Base-by-base conservation (phyloP, 2,797 vertebrate species). In the Periophthalmus magnuspinnatus region DNA sequence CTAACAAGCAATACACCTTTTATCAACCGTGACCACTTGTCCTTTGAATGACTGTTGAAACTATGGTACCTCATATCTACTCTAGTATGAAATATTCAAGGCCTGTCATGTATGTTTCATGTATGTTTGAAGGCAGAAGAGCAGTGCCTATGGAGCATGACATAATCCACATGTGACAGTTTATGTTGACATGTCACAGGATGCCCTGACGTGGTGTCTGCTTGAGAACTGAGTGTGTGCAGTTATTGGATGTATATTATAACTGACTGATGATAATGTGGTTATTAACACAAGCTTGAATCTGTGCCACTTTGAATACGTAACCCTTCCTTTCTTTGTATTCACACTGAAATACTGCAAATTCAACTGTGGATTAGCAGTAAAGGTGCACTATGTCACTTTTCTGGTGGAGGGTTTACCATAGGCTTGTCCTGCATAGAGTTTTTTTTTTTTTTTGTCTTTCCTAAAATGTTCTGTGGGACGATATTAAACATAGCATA, bases 41-140 rank as follows among this genome's bases (percentile, higher is more conserved):
- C 56, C 54, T 77, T 81, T 36, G 55, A 60, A 38, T 55, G 28
- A 41, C 36, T 67, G 68, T 16, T 14, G 13, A 69, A 67, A 69
- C 72, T 72, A 69, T 52, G 66, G 14, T 69, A 34, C 41, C 65
- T 55, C 60, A 72, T 21, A 33, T 65, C 56, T 62, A 75, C 52
- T 80, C 64, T 60, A 22, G 69, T 50, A 55, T 68, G 47, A 32
- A 65, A 69, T 65, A 61, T 78, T 65, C 47, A 71, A 9, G 45
- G 32, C 54, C 9, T 38, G 33, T 62, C 32, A 65, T 65, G 47
- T 33, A 19, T 32, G 54, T 48, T 65, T 45, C 41, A 65, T 45
- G 41, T 45, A 14, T 16, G 13, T 14, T 45, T 45, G 11, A n/a
- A 69, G 71, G 36, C 50, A 33, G 54, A 54, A 58, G 67, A 71